Conservation (phyloP, 2,113 vertebrate species). For the Mirza zaza region DNA sequence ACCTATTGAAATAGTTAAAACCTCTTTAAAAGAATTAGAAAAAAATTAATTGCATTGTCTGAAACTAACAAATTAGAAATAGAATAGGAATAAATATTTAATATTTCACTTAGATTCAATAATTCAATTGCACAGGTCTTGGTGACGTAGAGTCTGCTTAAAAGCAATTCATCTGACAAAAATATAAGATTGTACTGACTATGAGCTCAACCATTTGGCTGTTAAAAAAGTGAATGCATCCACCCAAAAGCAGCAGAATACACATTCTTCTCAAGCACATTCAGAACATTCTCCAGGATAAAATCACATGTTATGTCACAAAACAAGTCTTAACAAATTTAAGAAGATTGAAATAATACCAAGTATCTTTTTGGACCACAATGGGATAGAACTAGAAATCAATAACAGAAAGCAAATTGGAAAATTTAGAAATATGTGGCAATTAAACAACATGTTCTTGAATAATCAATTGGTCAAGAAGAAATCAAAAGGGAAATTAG, state of each 20-base stretch:
- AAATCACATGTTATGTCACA: not conserved
- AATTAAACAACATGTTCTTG: not conserved
- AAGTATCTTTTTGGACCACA: not conserved
- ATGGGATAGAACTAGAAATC: conserved; percentile 5
- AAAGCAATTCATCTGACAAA: conserved; percentile 28
- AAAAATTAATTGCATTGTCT: conserved; percentile 9
- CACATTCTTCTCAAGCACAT: not conserved
- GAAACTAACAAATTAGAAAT: conserved; percentile 30
- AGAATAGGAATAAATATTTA: conserved; percentile 42
- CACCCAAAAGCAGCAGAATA: not conserved
- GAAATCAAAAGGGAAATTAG: conserved; percentile 22
- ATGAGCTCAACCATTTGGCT: not conserved
- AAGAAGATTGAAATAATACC: not conserved
- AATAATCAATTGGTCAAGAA: not conserved
- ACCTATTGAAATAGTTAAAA: conserved; percentile 20
- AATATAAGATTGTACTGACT: not conserved
- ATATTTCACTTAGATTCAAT: conserved; percentile 43
- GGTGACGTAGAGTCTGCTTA: not conserved
- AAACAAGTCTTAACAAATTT: not conserved
- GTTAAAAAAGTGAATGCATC: not conserved
- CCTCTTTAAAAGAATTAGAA: not conserved
- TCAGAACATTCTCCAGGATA: not conserved
- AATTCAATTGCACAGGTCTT: conserved; percentile 14
- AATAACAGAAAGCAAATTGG: not conserved
- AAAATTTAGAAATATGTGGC: not conserved